A percentile compares a stretch with the other conserved stretches of the same genome.
Conservation (phyloP, 1,140 invertebrate species). For the Himalopsyche phryganea region DNA sequence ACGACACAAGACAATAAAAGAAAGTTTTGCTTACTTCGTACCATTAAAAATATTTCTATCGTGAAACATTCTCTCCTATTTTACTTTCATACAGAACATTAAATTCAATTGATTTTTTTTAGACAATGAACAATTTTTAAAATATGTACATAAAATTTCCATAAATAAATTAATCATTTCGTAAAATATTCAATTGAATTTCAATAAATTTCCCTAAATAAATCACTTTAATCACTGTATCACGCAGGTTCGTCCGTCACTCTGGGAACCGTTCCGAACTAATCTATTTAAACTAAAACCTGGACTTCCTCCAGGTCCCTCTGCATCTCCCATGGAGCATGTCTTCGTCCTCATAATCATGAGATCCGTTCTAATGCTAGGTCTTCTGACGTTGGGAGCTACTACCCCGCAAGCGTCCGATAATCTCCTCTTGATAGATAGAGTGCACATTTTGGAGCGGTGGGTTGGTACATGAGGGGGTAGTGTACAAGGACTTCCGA, state of each 20-base stretch:
- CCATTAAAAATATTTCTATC: too few species aligned
- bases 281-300: slow-evolving; percentile 49
- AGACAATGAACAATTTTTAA: not conserved
- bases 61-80: too few species aligned
- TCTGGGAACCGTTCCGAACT: slow-evolving; percentile 41
- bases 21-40: too few species aligned
- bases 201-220: not conserved
- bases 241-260: slow-evolving; percentile 44
- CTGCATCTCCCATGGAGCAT: slow-evolving; percentile 62
- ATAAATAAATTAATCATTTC: not conserved
- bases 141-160: not conserved
- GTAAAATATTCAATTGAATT: not conserved
- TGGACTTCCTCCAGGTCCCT: slow-evolving; percentile 49
- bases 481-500: slow-evolving; percentile 67
- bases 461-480: slow-evolving; percentile 62
- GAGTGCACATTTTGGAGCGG: slow-evolving; percentile 67
- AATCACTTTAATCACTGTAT: slow-evolving; percentile 43
- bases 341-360: slow-evolving; percentile 81
- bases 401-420: slow-evolving; percentile 83
- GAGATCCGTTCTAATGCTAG: slow-evolving; percentile 80
- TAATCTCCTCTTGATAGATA: slow-evolving; percentile 73
- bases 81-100: too few species aligned
- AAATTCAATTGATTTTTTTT: too few species aligned
- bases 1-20: too few species aligned
- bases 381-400: slow-evolving; percentile 75